Base-by-base conservation (phyloP, 2,888 invertebrate genomes). In the Platycnemis pennipes region DNA sequence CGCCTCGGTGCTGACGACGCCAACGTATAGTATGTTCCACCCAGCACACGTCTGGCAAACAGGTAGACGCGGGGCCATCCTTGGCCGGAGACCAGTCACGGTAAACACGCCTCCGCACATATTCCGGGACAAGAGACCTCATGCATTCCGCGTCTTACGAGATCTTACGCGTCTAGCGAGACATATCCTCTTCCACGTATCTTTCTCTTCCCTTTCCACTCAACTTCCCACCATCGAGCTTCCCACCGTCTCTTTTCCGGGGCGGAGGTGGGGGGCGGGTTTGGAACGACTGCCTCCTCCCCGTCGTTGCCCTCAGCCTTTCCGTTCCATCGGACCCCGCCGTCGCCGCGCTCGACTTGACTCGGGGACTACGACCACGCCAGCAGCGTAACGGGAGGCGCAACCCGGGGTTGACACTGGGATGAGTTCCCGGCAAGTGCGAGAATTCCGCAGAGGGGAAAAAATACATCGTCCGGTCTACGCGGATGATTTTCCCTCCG, bases 41-140 rank as follows among this genome's bases (percentile, higher is more conserved):
- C 77, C 77, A 16, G 16, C 37, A 77, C 37, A 26, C 77, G 77
- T 31, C 77, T 37, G 77, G 77, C 16, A 11, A 26, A 77, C 77
- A 77, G 37, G 77, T 77, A 77, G 77, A 77, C 37, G 77, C 31
- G 13, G 13, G 49, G 49, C 11, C 49, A 49, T 49, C 11, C 77
- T 77, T 37, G 37, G 77, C 77, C 37, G 37, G 77, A 37, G 77
- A 77, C 37, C 77, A 11, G 77, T 77, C 77, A 77, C 77, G 77
- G 77, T 77, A 77, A 77, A 77, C 77, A 77, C 77, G 37, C 77
- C 37, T 77, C 37, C 77, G 77, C 77, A 63, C 22, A 26, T 63
- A 63, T 63, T 63, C 37, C 77, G 37, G 26, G 63, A 63, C 63
- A 63, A 26, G 5, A 63, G 63, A 37, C 77, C 37, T 37, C 26